Evolutionary conservation across 2,888 invertebrate species (phyloP).

Genomic region (Carcina quercana): DNA sequence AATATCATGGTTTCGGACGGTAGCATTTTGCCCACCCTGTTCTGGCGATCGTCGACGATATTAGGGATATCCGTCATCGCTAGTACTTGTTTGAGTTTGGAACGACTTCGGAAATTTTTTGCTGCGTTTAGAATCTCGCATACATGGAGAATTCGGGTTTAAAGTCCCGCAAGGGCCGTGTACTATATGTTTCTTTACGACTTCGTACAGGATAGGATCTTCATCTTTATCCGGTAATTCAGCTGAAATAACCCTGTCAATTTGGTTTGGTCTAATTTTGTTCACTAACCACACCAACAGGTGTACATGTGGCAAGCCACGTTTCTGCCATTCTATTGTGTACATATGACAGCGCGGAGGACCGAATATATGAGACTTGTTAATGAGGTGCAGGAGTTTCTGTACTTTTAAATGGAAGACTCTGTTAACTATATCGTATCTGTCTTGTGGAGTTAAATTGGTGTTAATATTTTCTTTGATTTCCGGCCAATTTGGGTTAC

Average conservation of each 20-base stretch:
- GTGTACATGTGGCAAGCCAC: slow-evolving; percentile 18
- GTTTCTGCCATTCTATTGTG: slow-evolving; percentile 20
- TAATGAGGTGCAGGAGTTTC: slow-evolving; percentile 14
- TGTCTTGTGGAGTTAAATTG: slow-evolving; percentile 14
- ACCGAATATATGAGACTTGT: slow-evolving; percentile 16
- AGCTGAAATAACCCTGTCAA: slow-evolving; percentile 19
- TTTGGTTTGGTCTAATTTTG: slow-evolving; percentile 20
- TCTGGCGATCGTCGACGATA: slow-evolving; percentile 20
- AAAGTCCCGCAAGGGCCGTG: slow-evolving; percentile 19
- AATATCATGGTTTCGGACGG: slow-evolving; percentile 12
- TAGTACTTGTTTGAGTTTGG: slow-evolving; percentile 15
- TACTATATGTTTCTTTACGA: slow-evolving; percentile 18
- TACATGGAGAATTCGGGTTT: slow-evolving; percentile 18
- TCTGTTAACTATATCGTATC: slow-evolving; percentile 17
- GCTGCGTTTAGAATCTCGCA: slow-evolving; percentile 18
- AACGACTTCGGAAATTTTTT: slow-evolving; percentile 19
- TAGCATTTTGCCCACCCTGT: slow-evolving; percentile 13
- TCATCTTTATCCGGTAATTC: slow-evolving; percentile 18
- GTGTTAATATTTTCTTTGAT: slow-evolving; percentile 17
- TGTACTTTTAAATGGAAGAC: slow-evolving; percentile 18
- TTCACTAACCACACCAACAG: slow-evolving; percentile 18
- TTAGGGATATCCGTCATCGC: slow-evolving; percentile 22
- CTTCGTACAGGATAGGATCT: slow-evolving; percentile 18
- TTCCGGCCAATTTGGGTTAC: no score
- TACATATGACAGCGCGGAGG: slow-evolving; percentile 14